Percentiles rank a stretch among this genome's conserved stretches.
Evolutionary conservation across 2,113 vertebrate genomes (phyloP).

Genomic region (Astur gentilis): DNA sequence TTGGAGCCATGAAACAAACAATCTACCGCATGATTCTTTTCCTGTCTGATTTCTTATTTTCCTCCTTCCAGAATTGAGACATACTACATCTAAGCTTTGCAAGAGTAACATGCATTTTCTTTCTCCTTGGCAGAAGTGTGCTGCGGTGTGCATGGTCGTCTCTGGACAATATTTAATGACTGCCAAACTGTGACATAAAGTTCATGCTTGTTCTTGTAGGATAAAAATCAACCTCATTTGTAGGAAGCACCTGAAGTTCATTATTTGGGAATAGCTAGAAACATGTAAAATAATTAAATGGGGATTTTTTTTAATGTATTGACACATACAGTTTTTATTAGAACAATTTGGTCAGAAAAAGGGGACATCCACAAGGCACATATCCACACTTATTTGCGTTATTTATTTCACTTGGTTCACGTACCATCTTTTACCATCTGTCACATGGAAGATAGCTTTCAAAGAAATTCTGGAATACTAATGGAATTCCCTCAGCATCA

Average conservation of each 20-base stretch:
- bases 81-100: not conserved
- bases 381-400: conserved; percentile 1
- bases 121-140: not conserved
- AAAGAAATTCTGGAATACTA: conserved; percentile 48
- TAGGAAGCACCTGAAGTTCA: not conserved
- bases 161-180: not conserved
- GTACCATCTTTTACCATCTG: conserved; percentile 22
- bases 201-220: not conserved
- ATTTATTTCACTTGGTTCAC: conserved; percentile 25
- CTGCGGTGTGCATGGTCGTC: not conserved
- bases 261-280: not conserved
- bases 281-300: not conserved
- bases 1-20: conserved; percentile 41
- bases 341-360: not conserved
- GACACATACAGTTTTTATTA: not conserved
- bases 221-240: not conserved
- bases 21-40: not conserved
- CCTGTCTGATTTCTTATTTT: conserved; percentile 12
- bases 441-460: conserved; percentile 29
- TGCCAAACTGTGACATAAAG: not conserved
- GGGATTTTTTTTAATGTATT: not conserved
- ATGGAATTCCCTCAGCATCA: conserved; percentile 42
- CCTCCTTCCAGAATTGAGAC: conserved; percentile 11
- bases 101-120: not conserved
- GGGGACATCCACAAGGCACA: not conserved